These are phyloP conservation scores for Aphis craccivora DNA, from an alignment of 1,140 invertebrate genomes.

Conservation along the genomic window DNA sequence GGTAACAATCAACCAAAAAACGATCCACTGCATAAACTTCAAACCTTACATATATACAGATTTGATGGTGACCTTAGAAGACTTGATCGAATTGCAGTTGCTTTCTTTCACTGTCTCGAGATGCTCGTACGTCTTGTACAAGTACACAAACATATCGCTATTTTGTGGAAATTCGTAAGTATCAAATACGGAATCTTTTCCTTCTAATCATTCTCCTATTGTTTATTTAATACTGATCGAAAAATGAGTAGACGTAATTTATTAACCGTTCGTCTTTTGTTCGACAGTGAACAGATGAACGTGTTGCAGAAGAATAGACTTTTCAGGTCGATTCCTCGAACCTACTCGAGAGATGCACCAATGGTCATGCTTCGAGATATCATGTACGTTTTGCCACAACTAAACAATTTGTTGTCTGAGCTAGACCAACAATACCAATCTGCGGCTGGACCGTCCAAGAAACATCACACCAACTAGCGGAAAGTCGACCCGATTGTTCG, in stretches of 20 bases:
- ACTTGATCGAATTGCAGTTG: conserved; percentile 63
- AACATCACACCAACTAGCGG: conserved; percentile 34
- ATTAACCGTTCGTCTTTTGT: background rate
- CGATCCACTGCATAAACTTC: conserved; percentile 85
- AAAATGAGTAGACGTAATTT: too few relatives aligned
- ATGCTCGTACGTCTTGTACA: background rate
- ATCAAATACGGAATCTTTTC: background rate
- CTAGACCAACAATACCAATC: conserved; percentile 22
- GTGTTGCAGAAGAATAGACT: conserved; percentile 7
- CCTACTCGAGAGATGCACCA: background rate
- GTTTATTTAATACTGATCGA: background rate
- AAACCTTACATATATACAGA: conserved; percentile 83
- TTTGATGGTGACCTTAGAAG: conserved; percentile 81
- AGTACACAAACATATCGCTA: background rate
- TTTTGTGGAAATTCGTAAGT: conserved; percentile 45
- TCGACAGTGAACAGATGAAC: background rate
- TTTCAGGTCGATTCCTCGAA: background rate
- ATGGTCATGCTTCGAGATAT: conserved; percentile 3
- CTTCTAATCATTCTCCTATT: background rate
- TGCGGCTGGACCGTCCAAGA: background rate
- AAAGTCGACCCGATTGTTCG: conserved; percentile 41
- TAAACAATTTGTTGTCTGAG: background rate
- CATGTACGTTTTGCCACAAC: background rate
- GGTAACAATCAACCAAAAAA: conserved; percentile 75
- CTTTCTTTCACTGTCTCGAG: background rate